Percentiles rank a stretch among this genome's conserved stretches.
phyloP scores from a whole-genome alignment of 2,888 invertebrate genomes.

The Melieria crassipennis region DNA sequence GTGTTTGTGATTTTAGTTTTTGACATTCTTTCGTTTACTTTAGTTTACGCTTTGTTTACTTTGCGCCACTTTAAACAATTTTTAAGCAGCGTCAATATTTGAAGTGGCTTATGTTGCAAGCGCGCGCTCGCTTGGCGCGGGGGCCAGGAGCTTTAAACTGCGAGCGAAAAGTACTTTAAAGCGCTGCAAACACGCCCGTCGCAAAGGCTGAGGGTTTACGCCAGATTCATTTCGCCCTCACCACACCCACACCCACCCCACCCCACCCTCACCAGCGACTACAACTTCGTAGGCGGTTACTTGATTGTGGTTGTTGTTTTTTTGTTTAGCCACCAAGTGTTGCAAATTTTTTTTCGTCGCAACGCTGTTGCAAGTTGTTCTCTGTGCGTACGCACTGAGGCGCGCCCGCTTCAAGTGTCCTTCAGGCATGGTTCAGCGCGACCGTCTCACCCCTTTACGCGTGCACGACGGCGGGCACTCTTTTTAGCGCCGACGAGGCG shows the following conservation, averaged over 20 bases:
- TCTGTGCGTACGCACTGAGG: conserved; percentile 24
- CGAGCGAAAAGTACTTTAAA: conserved; percentile 8
- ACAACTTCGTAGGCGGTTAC: neutral
- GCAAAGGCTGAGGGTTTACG: too few relatives aligned
- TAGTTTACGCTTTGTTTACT: neutral
- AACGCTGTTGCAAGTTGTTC: conserved; percentile 9
- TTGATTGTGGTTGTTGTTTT: neutral
- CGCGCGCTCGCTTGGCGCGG: conserved; percentile 1
- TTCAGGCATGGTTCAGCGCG: conserved; percentile 34
- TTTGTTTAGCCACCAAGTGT: conserved; percentile 5
- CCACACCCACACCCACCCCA: neutral
- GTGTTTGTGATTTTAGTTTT: conserved; percentile 21
- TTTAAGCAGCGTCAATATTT: conserved; percentile 42
- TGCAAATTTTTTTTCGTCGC: conserved; percentile 20
- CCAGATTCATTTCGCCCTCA: neutral
- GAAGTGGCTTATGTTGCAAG: conserved; percentile 44
- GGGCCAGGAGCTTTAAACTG: conserved; percentile 14
- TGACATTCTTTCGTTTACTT: neutral
- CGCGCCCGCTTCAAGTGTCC: conserved; percentile 33
- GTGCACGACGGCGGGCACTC: neutral
- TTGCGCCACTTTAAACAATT: conserved; percentile 24
- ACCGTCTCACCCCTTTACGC: neutral
- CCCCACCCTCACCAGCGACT: neutral
- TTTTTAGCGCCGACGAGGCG: neutral
- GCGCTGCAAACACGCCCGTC: conserved; percentile 8